Evolutionary conservation across 2,113 vertebrate genomes (phyloP).

Genomic region (Orthonyx spaldingii): DNA sequence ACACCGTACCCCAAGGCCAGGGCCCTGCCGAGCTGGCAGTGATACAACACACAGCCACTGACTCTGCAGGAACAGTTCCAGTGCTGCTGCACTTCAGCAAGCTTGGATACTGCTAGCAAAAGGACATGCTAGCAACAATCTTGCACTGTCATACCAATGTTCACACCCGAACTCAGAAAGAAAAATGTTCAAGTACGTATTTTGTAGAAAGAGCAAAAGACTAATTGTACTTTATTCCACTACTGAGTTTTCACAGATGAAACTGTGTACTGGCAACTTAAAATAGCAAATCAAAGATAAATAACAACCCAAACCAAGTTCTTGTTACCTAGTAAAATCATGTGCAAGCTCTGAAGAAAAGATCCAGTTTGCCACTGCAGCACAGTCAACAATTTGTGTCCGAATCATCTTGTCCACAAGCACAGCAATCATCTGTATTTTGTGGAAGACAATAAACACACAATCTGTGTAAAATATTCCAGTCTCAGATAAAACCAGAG

Average conservation of each 20-base stretch:
- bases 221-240: not conserved
- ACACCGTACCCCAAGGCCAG: not conserved
- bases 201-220: not conserved
- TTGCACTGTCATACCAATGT: not conserved
- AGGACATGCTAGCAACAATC: not conserved
- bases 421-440: constrained; percentile 88
- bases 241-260: not conserved
- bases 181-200: accelerated
- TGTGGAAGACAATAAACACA: not conserved
- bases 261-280: not conserved
- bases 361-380: constrained; percentile 97
- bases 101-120: not conserved
- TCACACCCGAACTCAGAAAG: not conserved
- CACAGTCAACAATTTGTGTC: constrained; percentile 96
- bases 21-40: not conserved
- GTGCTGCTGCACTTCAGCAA: not conserved
- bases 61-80: not conserved
- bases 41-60: accelerated
- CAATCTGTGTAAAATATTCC: not conserved
- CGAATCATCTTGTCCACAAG: constrained; percentile 97
- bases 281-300: not conserved
- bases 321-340: constrained; percentile 90
- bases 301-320: not conserved
- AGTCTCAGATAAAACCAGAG: not conserved
- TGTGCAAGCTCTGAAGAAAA: constrained; percentile 95